These are phyloP conservation scores for Caenorhabditis afra DNA, from an alignment of 2,888 invertebrate genomes.

Conservation along the genomic window DNA sequence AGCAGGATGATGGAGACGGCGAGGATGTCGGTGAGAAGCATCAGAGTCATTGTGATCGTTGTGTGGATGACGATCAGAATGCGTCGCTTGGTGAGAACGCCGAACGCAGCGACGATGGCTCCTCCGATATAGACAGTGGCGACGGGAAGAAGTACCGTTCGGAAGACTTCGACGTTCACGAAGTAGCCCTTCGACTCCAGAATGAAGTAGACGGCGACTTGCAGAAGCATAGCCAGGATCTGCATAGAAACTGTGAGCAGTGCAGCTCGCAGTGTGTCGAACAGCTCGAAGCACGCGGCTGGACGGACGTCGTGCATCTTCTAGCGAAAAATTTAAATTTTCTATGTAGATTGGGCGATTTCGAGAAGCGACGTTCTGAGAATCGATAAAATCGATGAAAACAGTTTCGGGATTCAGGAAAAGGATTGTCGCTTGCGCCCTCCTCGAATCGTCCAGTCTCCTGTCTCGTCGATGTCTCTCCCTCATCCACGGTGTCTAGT, in stretches of 20 bases:
- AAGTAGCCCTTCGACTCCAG: constrained; percentile 70
- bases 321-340: neutral
- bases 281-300: constrained; percentile 57
- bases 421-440: constrained; percentile 15
- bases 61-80: constrained; percentile 71
- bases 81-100: constrained; percentile 51
- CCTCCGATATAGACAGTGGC: constrained; percentile 58
- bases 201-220: constrained; percentile 68
- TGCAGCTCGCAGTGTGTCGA: constrained; percentile 40
- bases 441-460: neutral
- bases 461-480: neutral
- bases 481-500: neutral
- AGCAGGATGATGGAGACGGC: constrained; percentile 74
- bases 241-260: constrained; percentile 46
- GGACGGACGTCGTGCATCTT: constrained; percentile 19
- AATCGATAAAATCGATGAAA: constrained; percentile 5
- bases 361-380: neutral
- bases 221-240: constrained; percentile 59
- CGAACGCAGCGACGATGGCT: constrained; percentile 52
- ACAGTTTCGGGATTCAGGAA: constrained; percentile 24
- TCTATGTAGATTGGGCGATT: neutral
- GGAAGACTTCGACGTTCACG: constrained; percentile 66
- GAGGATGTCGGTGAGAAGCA: constrained; percentile 76
- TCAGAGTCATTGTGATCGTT: constrained; percentile 70
- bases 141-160: constrained; percentile 61